Evolutionary conservation across 2,797 vertebrate species (phyloP), one percentile per base, ranked within the genome.

Genomic region (Peromyscus melanophrys): DNA sequence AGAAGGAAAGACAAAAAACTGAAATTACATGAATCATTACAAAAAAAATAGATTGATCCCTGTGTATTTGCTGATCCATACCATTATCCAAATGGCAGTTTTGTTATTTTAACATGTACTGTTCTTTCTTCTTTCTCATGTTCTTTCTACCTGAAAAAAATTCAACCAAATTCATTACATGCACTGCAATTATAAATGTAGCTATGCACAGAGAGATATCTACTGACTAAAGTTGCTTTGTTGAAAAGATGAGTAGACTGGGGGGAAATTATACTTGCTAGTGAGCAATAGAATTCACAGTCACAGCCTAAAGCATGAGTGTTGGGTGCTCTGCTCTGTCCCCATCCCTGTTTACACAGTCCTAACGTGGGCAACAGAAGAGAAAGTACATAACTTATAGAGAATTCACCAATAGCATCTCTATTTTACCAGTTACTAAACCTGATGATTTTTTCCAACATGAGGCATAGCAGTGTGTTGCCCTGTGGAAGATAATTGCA

Each of bases 161-260:
- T 61, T 63, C 19, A 89, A 17, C 34, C 34, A 90, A 86, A 96
- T 76, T 89, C 6, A 31, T 93, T 88, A 90, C 73, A 80, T 13
- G 49, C 83, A 75, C 86, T 82, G 93, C 8, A 88, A 65, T 90
- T 92, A 55, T 76, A 86, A 81, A 46, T 95, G 67, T 37, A 37
- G 43, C 65, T 86, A 76, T 89, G 40, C 88, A 92, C 16, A 94
- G 85, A 88, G 25, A 88, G 25, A 94, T 73, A 78, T 59, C 49
- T 59, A 92, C 55, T 95, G 71, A 89, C 75, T 94, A 71, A 83
- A 83, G 75, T 80, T 88, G 65, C 14, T 93, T 55, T 96, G 40
- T 91, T 93, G 67, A 86, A 82, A 96, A 94, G 46, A 96, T 89
- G 52, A 85, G 43, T 77, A 94, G 59, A 55, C 52, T 88, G 52